Evolutionary conservation across 2,888 invertebrate species (phyloP), one percentile per base, ranked within the genome.

Genomic region (Cataglyphis altisquamis): DNA sequence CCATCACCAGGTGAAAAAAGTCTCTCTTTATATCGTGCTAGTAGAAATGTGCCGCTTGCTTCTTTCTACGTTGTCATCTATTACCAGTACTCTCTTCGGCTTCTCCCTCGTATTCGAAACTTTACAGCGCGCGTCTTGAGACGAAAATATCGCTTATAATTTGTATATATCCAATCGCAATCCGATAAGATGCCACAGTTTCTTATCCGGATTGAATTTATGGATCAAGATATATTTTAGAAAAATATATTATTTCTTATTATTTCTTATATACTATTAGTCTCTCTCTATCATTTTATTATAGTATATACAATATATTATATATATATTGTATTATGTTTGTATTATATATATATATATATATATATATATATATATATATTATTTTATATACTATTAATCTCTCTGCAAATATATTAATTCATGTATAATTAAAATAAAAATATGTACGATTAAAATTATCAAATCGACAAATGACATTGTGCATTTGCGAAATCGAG

Each of bases 1-100:
- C 91, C 89, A 91, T 91, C 90, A 87, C 85, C 82, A 77, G 64
- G 84, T 64, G 82, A 88, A 89, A 90, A 91, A 91, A 88, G 84
- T 84, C 87, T 87, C 87, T 87, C 89, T 87, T 88, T 88, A 88
- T 89, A 90, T 89, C 88, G 86, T 73, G 72, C 87, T 84, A 83
- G 73, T 83, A 84, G 75, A 78, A 81, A 81, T 77, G 52, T 52
- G 72, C 82, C 84, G 57, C 57, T 72, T 82, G 75, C 39, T 77
- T 72, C 64, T 72, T 55, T 68, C 81, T 75, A 25, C 72, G 36
- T 55, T 73, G 62, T 66, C 78, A 77, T 82, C 82, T 45, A 83
- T 82, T 88, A 86, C 83, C 70, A 80, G 82, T 82, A 72, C 88
- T 83, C 83, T 82, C 82, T 48, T 55, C 82, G 21, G 62, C 84